Evolutionary conservation across 92 coral and sea anemone species (phyloP), one percentile per base, ranked within the genome.

Genomic region (Ricordea florida): DNA sequence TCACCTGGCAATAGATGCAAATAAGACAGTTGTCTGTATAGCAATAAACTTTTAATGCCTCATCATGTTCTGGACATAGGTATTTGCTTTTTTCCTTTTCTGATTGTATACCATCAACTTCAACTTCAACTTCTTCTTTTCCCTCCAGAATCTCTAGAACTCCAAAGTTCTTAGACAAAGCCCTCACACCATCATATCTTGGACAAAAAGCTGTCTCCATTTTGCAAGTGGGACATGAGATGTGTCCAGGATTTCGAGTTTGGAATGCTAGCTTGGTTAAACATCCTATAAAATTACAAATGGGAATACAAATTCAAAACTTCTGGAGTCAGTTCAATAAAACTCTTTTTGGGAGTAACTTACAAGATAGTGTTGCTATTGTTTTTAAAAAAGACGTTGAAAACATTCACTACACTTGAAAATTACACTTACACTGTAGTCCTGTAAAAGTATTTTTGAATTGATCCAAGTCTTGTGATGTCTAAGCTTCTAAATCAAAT

Each of bases 1-100:
- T 27, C 76, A 93, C 98, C 96, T 93, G 96, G 32, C 98, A 93
- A 62, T 93, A 93, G 50, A 93, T 93, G 57, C 98, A 93, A 32
- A 93, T 87, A 48, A 93, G 85, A 48, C 91, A 84, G 62, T 86
- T 74, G 58, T 89, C 96, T 16, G 94, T 89, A 62, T 85, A 85
- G 32, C 98, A 93, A 30, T 73, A 93, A 6, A 93, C 98, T 51
- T 93, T 93, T 88, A 91, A 74, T 8, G 88, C 85, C 34, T 93
- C 98, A 28, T 93, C 96, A 74, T 93, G 98, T 44, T 93, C 98
- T 16, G 81, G 86, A 47, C 98, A 93, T 7, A 74, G 62, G 27
- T 75, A 79, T 15, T 77, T 86, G 60, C 78, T 76, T 40, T 82
- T 89, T 20, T 86, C 87, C 28, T 80, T 72, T 59, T 73, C 81